These are phyloP conservation scores for Gobius niger DNA, from an alignment of 2,113 vertebrate species.

Conservation along the genomic window DNA sequence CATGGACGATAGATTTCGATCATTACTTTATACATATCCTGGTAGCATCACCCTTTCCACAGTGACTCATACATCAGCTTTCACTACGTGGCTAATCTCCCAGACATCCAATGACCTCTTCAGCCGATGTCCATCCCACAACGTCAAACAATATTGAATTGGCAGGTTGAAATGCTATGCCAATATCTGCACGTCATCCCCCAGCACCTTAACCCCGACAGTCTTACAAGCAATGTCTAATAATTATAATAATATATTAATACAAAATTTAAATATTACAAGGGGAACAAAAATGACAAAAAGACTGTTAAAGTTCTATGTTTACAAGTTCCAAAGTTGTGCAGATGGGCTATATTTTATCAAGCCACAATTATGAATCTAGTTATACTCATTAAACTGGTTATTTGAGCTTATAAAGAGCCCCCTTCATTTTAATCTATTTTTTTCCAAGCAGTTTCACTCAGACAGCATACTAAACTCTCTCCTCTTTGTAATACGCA, in stretches of 20 bases:
- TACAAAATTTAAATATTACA: too few relatives aligned
- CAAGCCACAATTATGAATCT: conserved; percentile 3
- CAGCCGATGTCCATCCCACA: conserved; percentile 28
- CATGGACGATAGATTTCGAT: too few relatives aligned
- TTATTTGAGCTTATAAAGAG: conserved; percentile 37
- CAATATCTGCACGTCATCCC: conserved; percentile 29
- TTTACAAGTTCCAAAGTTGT: conserved; percentile 4
- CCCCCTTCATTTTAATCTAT: conserved; percentile 47
- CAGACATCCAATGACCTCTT: conserved; percentile 31
- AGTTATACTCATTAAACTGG: background rate
- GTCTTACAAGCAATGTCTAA: conserved; percentile 22
- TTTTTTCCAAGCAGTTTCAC: conserved; percentile 31
- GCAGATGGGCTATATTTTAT: background rate
- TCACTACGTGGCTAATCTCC: conserved; percentile 1
- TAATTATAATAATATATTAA: too few relatives aligned
- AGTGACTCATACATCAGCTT: conserved; percentile 21
- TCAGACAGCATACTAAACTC: conserved; percentile 54
- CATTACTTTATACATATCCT: background rate
- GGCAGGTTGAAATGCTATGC: conserved; percentile 31
- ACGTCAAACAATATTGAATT: conserved; percentile 15
- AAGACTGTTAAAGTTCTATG: conserved; percentile 18
- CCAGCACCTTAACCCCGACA: conserved; percentile 13
- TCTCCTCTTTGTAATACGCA: conserved; percentile 28
- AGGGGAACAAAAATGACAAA: background rate
- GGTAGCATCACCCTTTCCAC: background rate